These are phyloP conservation scores for Pachymerium ferrugineum DNA, from an alignment of 2,888 invertebrate genomes.

Conservation along the genomic window DNA sequence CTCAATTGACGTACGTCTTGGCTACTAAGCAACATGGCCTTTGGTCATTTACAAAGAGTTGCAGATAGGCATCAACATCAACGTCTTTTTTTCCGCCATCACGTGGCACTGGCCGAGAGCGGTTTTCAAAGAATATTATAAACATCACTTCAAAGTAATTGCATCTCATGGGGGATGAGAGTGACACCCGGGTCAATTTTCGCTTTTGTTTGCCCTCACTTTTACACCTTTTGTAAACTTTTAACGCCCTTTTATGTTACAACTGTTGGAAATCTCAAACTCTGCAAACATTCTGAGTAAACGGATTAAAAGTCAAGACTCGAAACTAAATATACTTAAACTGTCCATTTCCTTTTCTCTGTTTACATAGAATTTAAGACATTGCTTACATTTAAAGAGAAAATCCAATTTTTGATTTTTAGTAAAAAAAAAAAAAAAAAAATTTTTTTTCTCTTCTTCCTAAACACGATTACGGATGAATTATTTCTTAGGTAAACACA, in stretches of 20 bases:
- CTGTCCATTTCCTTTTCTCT: too few species aligned
- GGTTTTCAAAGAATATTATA: not conserved
- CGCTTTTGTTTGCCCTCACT: not conserved
- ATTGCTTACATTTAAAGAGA: too few species aligned
- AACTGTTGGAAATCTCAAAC: too few species aligned
- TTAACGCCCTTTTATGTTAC: not conserved
- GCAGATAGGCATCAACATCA: slow-evolving; percentile 1
- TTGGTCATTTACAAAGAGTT: not conserved
- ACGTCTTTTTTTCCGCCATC: not conserved
- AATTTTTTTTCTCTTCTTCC: too few species aligned
- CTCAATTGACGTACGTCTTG: not conserved
- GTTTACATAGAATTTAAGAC: too few species aligned
- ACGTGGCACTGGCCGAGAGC: not conserved
- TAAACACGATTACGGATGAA: too few species aligned
- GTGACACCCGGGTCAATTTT: not conserved
- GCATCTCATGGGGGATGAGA: not conserved
- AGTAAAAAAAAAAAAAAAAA: too few species aligned
- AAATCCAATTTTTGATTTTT: too few species aligned
- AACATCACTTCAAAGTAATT: not conserved
- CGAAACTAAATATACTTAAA: too few species aligned
- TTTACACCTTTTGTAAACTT: not conserved
- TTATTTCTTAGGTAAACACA: too few species aligned
- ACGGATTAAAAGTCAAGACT: too few species aligned
- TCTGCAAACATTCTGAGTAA: too few species aligned
- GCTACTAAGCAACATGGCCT: not conserved